phyloP scores from a whole-genome alignment of 2,888 invertebrate species.

The Pecten maximus region DNA sequence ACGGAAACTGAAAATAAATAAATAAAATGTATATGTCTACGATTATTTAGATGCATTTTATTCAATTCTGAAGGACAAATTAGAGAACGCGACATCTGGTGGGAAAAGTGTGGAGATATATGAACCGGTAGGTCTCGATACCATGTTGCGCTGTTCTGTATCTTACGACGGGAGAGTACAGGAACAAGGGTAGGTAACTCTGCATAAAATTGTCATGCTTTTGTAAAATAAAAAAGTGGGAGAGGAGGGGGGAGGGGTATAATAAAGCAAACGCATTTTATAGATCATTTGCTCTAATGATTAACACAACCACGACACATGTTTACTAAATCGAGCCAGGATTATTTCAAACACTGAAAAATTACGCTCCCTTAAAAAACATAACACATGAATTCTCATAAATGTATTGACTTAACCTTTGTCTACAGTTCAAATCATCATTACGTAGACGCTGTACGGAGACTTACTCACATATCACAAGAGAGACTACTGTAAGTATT shows the following conservation, averaged over 20 bases:
- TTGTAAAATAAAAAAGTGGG: too few species aligned
- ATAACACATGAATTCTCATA: neutral
- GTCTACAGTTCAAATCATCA: slow-evolving; percentile 51
- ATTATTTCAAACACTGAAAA: too few species aligned
- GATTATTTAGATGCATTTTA: neutral
- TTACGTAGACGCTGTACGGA: slow-evolving; percentile 50
- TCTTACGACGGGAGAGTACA: slow-evolving; percentile 58
- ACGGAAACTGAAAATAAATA: neutral
- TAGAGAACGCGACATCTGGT: neutral
- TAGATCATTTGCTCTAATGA: too few species aligned
- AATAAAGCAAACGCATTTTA: too few species aligned
- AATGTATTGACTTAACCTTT: neutral
- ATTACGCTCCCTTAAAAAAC: neutral
- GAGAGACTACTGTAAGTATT: neutral
- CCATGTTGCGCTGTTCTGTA: slow-evolving; percentile 58
- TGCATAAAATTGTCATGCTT: too few species aligned
- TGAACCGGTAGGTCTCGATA: slow-evolving; percentile 54
- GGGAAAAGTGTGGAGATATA: slow-evolving; percentile 52
- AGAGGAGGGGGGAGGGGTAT: too few species aligned
- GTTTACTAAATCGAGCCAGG: too few species aligned
- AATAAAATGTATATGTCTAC: neutral
- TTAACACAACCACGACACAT: too few species aligned
- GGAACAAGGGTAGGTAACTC: slow-evolving; percentile 52
- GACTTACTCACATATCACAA: slow-evolving; percentile 24
- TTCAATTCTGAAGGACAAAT: neutral